These are phyloP conservation scores for Microcebus murinus DNA, from an alignment of 2,113 vertebrate species.

Conservation along the genomic window DNA sequence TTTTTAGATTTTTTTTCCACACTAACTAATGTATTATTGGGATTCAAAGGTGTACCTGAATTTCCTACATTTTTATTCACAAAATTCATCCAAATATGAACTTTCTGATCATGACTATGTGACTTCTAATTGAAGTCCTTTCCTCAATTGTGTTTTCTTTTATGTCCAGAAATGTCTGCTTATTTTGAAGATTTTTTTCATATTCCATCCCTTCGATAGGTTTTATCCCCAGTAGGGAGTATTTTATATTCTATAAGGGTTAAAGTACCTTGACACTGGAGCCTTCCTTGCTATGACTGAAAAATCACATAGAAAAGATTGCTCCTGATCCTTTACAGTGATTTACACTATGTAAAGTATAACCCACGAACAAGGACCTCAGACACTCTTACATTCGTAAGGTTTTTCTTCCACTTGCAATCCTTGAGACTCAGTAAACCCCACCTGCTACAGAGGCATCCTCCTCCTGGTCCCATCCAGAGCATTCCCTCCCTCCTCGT, in stretches of 20 bases:
- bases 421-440: conserved; percentile 36
- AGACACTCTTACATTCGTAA: conserved; percentile 61
- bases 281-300: conserved; percentile 18
- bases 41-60: conserved; percentile 52
- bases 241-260: conserved; percentile 46
- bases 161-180: conserved; percentile 48
- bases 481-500: conserved; percentile 51
- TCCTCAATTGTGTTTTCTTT: conserved; percentile 29
- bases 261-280: conserved; percentile 45
- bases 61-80: conserved; percentile 42
- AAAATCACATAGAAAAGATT: conserved; percentile 34
- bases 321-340: neutral
- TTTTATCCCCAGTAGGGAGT: conserved; percentile 11
- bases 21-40: neutral
- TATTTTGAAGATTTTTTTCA: conserved; percentile 46
- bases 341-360: conserved; percentile 43
- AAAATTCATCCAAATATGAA: conserved; percentile 38
- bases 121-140: conserved; percentile 50
- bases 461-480: conserved; percentile 64
- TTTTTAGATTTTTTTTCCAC: neutral
- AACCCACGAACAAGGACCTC: conserved; percentile 57
- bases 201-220: neutral
- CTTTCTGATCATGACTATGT: neutral
- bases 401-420: conserved; percentile 49
- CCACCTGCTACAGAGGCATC: conserved; percentile 54